phyloP scores from a whole-genome alignment of 2,888 invertebrate genomes.

The Epiblema foenella region DNA sequence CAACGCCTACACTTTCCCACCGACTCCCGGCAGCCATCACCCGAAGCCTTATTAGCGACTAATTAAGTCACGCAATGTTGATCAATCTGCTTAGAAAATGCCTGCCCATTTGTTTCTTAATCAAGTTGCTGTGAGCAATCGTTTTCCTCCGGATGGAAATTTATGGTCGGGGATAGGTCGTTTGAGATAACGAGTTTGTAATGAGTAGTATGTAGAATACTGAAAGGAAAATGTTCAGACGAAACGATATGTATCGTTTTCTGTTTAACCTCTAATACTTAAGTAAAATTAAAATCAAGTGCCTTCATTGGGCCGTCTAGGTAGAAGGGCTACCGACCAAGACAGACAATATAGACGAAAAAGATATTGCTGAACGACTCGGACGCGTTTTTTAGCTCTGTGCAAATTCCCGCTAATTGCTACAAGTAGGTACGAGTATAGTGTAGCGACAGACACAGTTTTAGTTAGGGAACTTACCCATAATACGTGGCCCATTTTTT shows the following conservation, averaged over 20 bases:
- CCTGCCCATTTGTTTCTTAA: conserved; percentile 39
- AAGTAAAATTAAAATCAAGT: too few species aligned
- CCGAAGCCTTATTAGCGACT: conserved; percentile 69
- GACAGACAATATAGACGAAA: too few species aligned
- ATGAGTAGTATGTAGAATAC: not conserved
- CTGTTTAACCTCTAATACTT: too few species aligned
- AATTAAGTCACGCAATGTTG: conserved; percentile 59
- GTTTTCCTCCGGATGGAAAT: conserved; percentile 26
- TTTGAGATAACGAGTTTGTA: conserved; percentile 9
- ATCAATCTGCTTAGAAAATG: conserved; percentile 50
- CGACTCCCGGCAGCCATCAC: conserved; percentile 59
- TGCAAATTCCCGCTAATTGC: too few species aligned
- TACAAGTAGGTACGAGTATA: too few species aligned
- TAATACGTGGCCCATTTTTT: too few species aligned
- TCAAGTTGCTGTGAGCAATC: conserved; percentile 29
- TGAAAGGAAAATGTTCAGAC: conserved; percentile 4
- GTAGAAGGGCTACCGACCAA: too few species aligned
- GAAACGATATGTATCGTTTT: not conserved
- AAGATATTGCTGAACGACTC: too few species aligned
- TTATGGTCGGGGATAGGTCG: conserved; percentile 3
- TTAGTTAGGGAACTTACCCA: too few species aligned
- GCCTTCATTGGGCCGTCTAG: too few species aligned
- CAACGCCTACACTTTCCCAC: conserved; percentile 77
- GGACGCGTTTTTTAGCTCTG: too few species aligned
- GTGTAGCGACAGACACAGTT: too few species aligned